These are phyloP conservation scores for Pycnomerus fuliginosus DNA, from an alignment of 2,888 invertebrate genomes.

Conservation along the genomic window DNA sequence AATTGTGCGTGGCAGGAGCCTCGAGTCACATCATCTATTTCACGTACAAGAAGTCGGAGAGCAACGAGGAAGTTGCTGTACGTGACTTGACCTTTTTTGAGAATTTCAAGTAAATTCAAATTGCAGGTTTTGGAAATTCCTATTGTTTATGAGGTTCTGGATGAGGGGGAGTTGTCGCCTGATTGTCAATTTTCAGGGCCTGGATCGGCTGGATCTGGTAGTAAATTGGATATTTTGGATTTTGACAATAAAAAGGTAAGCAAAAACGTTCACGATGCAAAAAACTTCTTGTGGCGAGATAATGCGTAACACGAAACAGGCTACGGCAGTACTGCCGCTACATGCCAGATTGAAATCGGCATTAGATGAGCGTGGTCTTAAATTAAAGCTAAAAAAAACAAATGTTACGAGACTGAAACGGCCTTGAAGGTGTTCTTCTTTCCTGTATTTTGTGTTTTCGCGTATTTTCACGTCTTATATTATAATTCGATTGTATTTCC, in stretches of 20 bases:
- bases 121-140: slow-evolving; percentile 73
- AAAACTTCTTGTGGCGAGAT: too few relatives aligned
- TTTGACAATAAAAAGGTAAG: slow-evolving; percentile 57
- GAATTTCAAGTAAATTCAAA: not conserved
- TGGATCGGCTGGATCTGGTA: slow-evolving; percentile 48
- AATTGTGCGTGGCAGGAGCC: slow-evolving; percentile 86
- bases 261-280: too few relatives aligned
- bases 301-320: too few relatives aligned
- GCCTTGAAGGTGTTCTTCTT: too few relatives aligned
- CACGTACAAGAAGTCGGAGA: slow-evolving; percentile 92
- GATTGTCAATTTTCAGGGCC: slow-evolving; percentile 69
- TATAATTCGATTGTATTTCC: too few relatives aligned
- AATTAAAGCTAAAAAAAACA: too few relatives aligned
- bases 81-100: slow-evolving; percentile 35
- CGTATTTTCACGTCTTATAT: too few relatives aligned
- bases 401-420: too few relatives aligned
- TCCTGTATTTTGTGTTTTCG: too few relatives aligned
- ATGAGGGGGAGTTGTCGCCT: slow-evolving; percentile 77
- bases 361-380: too few relatives aligned
- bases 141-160: slow-evolving; percentile 78
- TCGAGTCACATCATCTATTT: slow-evolving; percentile 94
- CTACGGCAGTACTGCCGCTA: too few relatives aligned
- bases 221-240: slow-evolving; percentile 48
- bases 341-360: too few relatives aligned
- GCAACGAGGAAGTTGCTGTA: slow-evolving; percentile 77